These are phyloP conservation scores for Corythornis madagascariensis DNA, from an alignment of 2,113 vertebrate genomes.

Conservation along the genomic window DNA sequence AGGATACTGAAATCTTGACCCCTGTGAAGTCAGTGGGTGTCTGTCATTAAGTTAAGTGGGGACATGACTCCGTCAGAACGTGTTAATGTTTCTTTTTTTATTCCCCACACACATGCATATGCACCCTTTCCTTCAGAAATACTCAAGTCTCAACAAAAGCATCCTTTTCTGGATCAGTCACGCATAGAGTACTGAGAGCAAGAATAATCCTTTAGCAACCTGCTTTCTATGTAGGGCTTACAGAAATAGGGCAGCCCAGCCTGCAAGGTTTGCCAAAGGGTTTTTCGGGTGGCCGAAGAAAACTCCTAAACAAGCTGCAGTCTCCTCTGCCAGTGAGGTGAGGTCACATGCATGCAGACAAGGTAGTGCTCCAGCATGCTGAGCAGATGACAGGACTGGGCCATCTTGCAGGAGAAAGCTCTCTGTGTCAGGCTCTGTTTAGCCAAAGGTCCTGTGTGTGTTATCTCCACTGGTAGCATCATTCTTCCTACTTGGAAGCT, in stretches of 20 bases:
- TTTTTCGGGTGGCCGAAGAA: neutral
- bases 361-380: neutral
- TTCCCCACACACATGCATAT: neutral
- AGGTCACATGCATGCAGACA: neutral
- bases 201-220: neutral
- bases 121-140: neutral
- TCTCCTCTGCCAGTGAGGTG: neutral
- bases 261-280: neutral
- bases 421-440: neutral
- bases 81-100: constrained; percentile 38
- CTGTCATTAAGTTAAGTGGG: constrained; percentile 45
- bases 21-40: constrained; percentile 50
- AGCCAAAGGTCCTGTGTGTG: neutral
- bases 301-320: neutral
- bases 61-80: neutral
- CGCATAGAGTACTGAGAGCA: rapidly evolving
- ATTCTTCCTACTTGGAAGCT: neutral
- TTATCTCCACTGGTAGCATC: neutral
- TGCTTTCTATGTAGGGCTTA: neutral
- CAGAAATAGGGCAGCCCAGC: neutral
- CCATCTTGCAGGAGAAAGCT: neutral
- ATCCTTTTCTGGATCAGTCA: constrained; percentile 14
- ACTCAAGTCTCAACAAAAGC: constrained; percentile 1
- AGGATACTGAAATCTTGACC: constrained; percentile 46
- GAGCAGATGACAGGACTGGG: neutral